Conservation (phyloP, 2,888 invertebrate genomes). For the Chrysolina haemoptera region DNA sequence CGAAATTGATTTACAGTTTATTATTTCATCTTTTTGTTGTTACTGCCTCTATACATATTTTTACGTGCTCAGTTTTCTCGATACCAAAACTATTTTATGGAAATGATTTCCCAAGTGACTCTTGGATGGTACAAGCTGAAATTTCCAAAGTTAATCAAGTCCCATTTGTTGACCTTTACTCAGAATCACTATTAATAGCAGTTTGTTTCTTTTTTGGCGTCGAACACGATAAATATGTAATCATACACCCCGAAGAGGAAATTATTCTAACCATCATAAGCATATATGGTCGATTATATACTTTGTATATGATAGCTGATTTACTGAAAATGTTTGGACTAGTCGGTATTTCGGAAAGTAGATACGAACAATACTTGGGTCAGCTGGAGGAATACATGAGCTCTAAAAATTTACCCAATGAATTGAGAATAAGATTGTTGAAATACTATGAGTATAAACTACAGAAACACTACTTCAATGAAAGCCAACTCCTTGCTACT, state of each 20-base stretch:
- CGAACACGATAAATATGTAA: slow-evolving; percentile 49
- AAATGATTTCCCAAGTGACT: slow-evolving; percentile 25
- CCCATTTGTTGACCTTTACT: slow-evolving; percentile 34
- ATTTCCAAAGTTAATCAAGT: neutral
- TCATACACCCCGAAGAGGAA: slow-evolving; percentile 47
- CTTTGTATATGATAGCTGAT: slow-evolving; percentile 55
- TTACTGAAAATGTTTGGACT: slow-evolving; percentile 58
- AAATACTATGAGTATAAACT: slow-evolving; percentile 72
- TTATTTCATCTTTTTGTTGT: slow-evolving; percentile 18
- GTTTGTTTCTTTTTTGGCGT: slow-evolving; percentile 60
- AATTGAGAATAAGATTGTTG: slow-evolving; percentile 69
- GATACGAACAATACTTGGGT: slow-evolving; percentile 70
- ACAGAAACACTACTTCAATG: slow-evolving; percentile 72
- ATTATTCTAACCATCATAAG: slow-evolving; percentile 50
- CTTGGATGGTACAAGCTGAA: slow-evolving; percentile 42
- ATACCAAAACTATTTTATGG: slow-evolving; percentile 22
- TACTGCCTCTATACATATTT: slow-evolving; percentile 16
- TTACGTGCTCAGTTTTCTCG: slow-evolving; percentile 7
- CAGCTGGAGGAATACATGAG: slow-evolving; percentile 72
- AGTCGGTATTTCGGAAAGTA: slow-evolving; percentile 64
- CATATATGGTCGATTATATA: slow-evolving; percentile 57
- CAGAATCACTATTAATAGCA: slow-evolving; percentile 51
- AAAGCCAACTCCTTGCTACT: slow-evolving; percentile 63
- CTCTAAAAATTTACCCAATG: slow-evolving; percentile 71
- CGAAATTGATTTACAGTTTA: slow-evolving; percentile 13